Evolutionary conservation across 1,140 invertebrate species (phyloP), one percentile per base, ranked within the genome.

Genomic region (Drosophila oshimai): DNA sequence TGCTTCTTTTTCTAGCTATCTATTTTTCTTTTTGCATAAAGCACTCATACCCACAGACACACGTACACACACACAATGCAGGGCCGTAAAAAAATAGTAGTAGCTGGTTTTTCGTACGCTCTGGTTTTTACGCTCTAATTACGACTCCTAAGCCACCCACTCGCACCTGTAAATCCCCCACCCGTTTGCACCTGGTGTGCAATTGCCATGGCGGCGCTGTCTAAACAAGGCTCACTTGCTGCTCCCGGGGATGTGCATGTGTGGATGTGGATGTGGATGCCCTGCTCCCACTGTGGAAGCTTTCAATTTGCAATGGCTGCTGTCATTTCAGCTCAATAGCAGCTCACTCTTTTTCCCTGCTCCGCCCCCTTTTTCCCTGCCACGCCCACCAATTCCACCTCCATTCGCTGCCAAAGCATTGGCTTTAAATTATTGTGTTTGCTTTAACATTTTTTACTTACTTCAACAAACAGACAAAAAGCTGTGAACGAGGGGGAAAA

Each of bases 61-160:
- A 12, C 39, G 15, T 15, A 24, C 41, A 34, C 18, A 26, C 26
- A 37, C 57, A 86, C 81, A 87, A 80, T 87, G 76, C 65, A 68
- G 37, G 47, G 45, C 24, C 53, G 71, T 65, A 75, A 41, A 83
- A 73, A 83, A 74, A 69, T 75, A 62, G 79, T 79, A 86, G 80
- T 75, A 86, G 65, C 72, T 86, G 80, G 80, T 86, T 80, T 83
- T 84, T 86, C 80, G 80, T 84, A 86, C 81, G 81, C 81, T 86
- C 81, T 86, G 81, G 81, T 86, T 86, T 86, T 86, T 86, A 86
- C 81, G 81, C 81, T 86, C 81, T 86, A 86, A 86, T 86, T 86
- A 86, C 80, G 80, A 75, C 81, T 81, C 62, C 72, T 87, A 67
- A 73, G 64, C 10, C 4, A 9, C 9, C 33, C 36, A 6, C 28